Percentiles rank a stretch among this genome's conserved stretches.
These are phyloP conservation scores for Norana najaformis DNA, from an alignment of 2,888 invertebrate genomes.

Conservation along the genomic window DNA sequence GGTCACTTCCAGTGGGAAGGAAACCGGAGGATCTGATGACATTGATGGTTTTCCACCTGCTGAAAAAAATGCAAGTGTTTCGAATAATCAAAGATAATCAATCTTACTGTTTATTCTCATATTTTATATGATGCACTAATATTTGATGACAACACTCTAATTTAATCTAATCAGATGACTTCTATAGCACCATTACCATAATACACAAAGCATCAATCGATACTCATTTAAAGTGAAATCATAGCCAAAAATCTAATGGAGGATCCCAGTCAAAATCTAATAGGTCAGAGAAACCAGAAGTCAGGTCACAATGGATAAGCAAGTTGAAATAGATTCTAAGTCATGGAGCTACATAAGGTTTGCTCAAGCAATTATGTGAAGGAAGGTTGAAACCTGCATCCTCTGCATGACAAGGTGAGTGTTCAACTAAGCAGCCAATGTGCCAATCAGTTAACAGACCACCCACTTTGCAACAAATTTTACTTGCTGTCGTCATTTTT, in stretches of 20 bases:
- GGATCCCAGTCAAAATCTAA: background rate
- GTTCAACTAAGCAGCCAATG: too few species aligned
- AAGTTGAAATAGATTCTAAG: background rate
- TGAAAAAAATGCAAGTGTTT: background rate
- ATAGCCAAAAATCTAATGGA: background rate
- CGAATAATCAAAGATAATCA: background rate
- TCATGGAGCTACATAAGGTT: background rate
- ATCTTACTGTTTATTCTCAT: background rate
- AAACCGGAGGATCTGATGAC: background rate
- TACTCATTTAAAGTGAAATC: background rate
- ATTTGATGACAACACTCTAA: too few species aligned
- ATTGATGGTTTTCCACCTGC: conserved; percentile 4
- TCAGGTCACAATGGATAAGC: background rate
- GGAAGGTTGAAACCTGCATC: too few species aligned
- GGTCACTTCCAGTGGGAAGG: background rate
- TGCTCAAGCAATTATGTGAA: background rate
- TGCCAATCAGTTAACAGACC: too few species aligned
- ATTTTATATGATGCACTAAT: background rate
- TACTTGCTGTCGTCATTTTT: too few species aligned
- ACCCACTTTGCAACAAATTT: too few species aligned
- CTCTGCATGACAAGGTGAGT: too few species aligned
- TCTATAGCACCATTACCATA: background rate
- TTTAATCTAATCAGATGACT: background rate
- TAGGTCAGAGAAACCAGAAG: background rate
- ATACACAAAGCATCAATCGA: background rate